Conservation (phyloP, 2,888 invertebrate species). For the Druceiella hillmani region DNA sequence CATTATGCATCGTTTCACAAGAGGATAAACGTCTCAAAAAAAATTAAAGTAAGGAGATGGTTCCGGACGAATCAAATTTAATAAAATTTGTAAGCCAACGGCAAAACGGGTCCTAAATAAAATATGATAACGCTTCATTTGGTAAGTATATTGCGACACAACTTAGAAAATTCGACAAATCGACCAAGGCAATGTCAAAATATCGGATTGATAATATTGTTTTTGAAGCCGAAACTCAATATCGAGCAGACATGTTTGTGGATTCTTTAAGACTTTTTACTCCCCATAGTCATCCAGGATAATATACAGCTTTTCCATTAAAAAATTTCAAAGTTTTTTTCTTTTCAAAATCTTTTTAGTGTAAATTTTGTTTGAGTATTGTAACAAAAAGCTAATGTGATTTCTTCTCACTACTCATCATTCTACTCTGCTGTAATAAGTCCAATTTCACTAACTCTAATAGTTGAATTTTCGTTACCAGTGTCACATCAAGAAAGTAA, state of each 20-base stretch:
- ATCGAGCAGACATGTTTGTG: constrained; percentile 16
- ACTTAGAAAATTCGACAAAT: constrained; percentile 12
- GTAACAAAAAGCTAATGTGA: no score
- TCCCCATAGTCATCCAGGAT: constrained; percentile 17
- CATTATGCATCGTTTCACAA: constrained; percentile 13
- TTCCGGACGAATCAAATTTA: constrained; percentile 12
- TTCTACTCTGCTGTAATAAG: constrained; percentile 15
- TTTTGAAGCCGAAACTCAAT: constrained; percentile 20
- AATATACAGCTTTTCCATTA: constrained; percentile 15
- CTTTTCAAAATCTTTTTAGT: no score
- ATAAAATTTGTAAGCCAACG: constrained; percentile 9
- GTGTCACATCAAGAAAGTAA: constrained; percentile 13
- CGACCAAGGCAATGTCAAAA: constrained; percentile 14
- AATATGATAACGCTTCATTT: constrained; percentile 11
- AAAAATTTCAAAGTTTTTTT: no score
- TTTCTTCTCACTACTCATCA: constrained; percentile 15
- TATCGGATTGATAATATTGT: constrained; percentile 18
- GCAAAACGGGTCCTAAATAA: no score
- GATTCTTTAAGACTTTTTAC: constrained; percentile 16
- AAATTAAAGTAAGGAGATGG: constrained; percentile 16
- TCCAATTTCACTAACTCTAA: constrained; percentile 14
- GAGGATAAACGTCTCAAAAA: constrained; percentile 15
- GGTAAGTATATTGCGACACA: constrained; percentile 14
- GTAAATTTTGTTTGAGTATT: no score
- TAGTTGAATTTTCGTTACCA: constrained; percentile 17